Base-by-base conservation (phyloP, 2,888 invertebrate genomes). In the Tachina fera region DNA sequence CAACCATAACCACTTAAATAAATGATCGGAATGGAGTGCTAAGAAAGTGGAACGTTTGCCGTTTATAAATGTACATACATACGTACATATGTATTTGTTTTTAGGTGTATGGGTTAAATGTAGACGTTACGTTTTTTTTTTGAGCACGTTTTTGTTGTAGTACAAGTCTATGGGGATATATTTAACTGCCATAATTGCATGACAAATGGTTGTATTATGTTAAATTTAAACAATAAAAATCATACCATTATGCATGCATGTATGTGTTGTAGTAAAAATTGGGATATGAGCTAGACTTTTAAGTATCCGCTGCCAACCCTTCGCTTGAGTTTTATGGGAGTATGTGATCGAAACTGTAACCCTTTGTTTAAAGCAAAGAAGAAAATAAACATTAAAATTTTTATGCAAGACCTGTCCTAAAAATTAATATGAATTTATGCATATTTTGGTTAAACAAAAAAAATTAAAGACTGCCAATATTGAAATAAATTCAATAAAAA, bases 171-270 rank as follows among this genome's bases (percentile, higher is more conserved):
- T 72, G 39, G 79, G 86, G 83, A 86, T 80, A 80, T 79, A 67
- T 80, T 83, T 72, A 83, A 83, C 86, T 86, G 86, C 71, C 83
- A 86, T 80, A 86, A 86, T 83, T 86, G 83, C 86, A 86, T 86
- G 83, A 86, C 83, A 83, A 86, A 86, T 86, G 86, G 61, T 76
- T 80, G 72, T 86, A 83, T 83, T 86, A 83, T 86, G 79, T 51
- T 86, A 86, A 83, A 83, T 83, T 76, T 76, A 83, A 53, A 83
- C 49, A 75, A 77, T 71, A 77, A 71, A 83, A 77, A 65, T 31
- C 76, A 74, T 60, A 56, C 75, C n/a, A 22, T 41, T 41, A 31
- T 77, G 41, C 9, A 51, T 19, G 13, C 56, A 53, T 19, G 8
- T 65, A 53, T 22, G 41, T 43, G 43, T 19, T 11, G 43, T 16